These are phyloP conservation scores for Pao palembangensis DNA, from an alignment of 2,113 vertebrate species.

Conservation along the genomic window DNA sequence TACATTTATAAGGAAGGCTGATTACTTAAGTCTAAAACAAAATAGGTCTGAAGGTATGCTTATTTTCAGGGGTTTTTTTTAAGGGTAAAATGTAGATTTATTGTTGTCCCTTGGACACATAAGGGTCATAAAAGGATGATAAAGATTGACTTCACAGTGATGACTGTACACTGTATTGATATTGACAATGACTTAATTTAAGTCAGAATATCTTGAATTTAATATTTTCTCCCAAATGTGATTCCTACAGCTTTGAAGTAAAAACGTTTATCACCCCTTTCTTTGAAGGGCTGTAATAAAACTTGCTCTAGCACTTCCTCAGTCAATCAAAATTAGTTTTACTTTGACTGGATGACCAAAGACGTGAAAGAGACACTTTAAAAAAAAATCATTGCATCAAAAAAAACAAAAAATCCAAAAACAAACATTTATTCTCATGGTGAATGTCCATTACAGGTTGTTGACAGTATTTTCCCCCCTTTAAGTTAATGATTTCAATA, in stretches of 20 bases:
- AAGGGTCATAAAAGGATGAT: conserved; percentile 10
- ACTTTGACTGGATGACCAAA: conserved; percentile 31
- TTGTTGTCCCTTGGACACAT: conserved; percentile 8
- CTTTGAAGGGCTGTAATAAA: conserved; percentile 2
- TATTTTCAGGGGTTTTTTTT: background rate
- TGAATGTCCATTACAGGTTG: too few relatives aligned
- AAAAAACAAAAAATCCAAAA: too few relatives aligned
- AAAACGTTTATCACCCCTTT: background rate
- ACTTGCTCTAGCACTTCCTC: conserved; percentile 26
- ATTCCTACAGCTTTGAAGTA: background rate
- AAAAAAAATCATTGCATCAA: too few relatives aligned
- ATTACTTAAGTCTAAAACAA: background rate
- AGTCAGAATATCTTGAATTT: conserved; percentile 37
- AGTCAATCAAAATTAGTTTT: background rate
- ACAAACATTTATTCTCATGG: too few relatives aligned
- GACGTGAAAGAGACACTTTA: conserved; percentile 45
- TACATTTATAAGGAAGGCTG: too few relatives aligned
- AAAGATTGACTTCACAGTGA: conserved; percentile 1
- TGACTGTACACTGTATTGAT: background rate
- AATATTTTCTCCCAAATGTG: conserved; percentile 12
- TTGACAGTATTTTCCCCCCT: conserved; percentile 13
- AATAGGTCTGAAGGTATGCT: background rate
- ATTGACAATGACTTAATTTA: conserved; percentile 43
- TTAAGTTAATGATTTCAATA: conserved; percentile 40
- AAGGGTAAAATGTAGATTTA: background rate